Conservation (phyloP, 1,140 invertebrate genomes). For the Amyelois transitella region DNA sequence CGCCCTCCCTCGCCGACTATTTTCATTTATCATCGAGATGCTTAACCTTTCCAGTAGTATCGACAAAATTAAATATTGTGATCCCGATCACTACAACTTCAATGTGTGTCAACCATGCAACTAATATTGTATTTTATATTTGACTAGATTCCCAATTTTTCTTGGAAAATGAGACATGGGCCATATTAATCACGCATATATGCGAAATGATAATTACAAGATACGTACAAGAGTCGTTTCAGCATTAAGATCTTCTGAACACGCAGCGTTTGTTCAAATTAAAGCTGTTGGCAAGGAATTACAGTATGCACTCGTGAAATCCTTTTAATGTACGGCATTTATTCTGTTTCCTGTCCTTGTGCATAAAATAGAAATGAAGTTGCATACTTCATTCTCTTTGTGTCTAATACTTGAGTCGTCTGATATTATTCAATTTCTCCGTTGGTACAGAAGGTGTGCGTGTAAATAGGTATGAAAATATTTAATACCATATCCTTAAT, state of each 20-base stretch:
- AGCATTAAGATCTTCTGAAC: no score
- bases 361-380: neutral
- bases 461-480: no score
- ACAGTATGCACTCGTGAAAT: neutral
- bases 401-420: neutral
- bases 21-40: constrained; percentile 66
- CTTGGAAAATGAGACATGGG: no score
- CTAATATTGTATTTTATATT: no score
- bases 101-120: no score
- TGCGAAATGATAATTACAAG: no score
- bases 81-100: neutral
- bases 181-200: no score
- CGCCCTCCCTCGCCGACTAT: constrained; percentile 60
- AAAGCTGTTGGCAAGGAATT: neutral
- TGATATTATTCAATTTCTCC: no score
- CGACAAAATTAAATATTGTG: constrained; percentile 22
- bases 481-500: no score
- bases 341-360: neutral
- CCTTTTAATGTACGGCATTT: neutral
- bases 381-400: neutral
- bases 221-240: no score
- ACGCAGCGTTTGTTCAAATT: neutral
- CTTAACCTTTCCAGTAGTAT: constrained; percentile 30
- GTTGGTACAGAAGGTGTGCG: no score
- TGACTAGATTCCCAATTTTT: no score